These are phyloP conservation scores for Scopus umbretta DNA, from an alignment of 2,113 vertebrate species.

Conservation along the genomic window DNA sequence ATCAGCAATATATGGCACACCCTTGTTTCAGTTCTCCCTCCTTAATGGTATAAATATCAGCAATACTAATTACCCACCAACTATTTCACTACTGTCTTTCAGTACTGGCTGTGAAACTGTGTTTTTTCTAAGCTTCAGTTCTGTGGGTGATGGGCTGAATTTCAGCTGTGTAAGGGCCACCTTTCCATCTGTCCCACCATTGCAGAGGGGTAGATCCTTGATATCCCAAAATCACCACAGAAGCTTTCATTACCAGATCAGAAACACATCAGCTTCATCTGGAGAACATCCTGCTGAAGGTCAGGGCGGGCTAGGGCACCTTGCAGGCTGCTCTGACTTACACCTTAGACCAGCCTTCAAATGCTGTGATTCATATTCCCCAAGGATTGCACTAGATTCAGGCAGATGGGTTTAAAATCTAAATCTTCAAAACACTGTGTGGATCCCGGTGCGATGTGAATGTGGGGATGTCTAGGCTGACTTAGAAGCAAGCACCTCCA, in stretches of 20 bases:
- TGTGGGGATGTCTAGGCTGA: background rate
- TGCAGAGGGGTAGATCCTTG: background rate
- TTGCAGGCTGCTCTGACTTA: background rate
- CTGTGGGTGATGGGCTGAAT: background rate
- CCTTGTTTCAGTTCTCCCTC: background rate
- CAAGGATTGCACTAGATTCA: background rate
- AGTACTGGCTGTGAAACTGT: background rate
- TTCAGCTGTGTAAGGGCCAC: background rate
- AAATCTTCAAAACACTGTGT: background rate
- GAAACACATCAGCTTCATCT: background rate
- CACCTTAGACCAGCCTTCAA: background rate
- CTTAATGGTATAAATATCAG: background rate
- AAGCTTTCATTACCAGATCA: background rate
- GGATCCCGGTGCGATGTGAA: background rate
- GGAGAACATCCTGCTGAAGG: background rate
- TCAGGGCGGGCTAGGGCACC: background rate
- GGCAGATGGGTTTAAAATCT: background rate
- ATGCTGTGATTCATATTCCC: background rate
- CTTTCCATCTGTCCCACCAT: background rate
- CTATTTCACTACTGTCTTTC: background rate
- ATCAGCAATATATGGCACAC: background rate
- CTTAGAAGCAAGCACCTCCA: background rate
- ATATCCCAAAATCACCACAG: background rate
- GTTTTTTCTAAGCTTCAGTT: background rate
- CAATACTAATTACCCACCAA: background rate